Evolutionary conservation across 53 echinoderm and acorn worm genomes (phyloP).

Genomic region (Holothuria scabra): DNA sequence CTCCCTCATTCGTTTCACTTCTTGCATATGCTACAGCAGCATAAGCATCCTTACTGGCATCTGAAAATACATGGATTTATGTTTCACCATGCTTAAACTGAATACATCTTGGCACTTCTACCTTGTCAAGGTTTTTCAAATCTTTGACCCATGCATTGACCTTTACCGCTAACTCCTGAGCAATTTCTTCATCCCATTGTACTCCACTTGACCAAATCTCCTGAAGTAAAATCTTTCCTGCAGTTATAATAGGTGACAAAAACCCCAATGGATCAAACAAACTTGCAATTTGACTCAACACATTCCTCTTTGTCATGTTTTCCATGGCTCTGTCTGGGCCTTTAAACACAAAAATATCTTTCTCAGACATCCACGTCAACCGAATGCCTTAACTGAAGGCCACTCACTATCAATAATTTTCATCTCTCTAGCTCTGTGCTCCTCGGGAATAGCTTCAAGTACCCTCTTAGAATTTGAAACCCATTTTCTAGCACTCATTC

Average conservation of each 20-base stretch:
- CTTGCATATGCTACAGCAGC: conserved; percentile 34
- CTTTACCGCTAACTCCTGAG: conserved; percentile 1
- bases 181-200: conserved; percentile 31
- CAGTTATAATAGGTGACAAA: conserved; percentile 16
- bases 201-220: conserved; percentile 41
- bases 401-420: conserved; percentile 41
- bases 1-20: background rate
- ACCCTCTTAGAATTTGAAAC: conserved; percentile 27
- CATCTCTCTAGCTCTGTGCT: conserved; percentile 45
- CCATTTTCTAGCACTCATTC: conserved; percentile 44
- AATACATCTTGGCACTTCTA: conserved; percentile 37
- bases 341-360: conserved; percentile 48
- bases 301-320: conserved; percentile 41
- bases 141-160: conserved; percentile 27
- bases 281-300: conserved; percentile 46
- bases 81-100: conserved; percentile 6
- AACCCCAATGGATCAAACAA: conserved; percentile 48
- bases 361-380: conserved; percentile 35
- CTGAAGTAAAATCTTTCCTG: conserved; percentile 44
- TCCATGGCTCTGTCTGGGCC: conserved; percentile 37
- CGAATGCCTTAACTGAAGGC: conserved; percentile 49
- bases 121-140: conserved; percentile 28
- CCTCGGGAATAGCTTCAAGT: conserved; percentile 32
- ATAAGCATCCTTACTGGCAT: conserved; percentile 53
- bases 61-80: conserved; percentile 42